A percentile compares a stretch with the other conserved stretches of the same genome.
Evolutionary conservation across 1,140 invertebrate genomes (phyloP).

Genomic region (Drosophila insularis): DNA sequence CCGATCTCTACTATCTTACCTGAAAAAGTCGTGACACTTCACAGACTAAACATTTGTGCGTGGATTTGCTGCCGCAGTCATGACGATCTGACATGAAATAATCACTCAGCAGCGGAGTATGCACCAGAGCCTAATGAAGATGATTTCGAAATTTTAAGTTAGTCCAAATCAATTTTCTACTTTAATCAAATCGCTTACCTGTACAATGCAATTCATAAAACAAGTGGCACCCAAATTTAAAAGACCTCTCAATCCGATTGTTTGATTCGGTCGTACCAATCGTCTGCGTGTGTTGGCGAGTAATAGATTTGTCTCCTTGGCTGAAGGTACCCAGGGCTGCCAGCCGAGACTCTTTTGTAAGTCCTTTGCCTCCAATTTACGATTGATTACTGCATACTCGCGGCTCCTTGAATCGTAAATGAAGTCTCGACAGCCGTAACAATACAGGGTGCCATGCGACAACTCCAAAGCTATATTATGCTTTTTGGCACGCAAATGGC

Average conservation of each 20-base stretch:
- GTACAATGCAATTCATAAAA: conserved; percentile 99
- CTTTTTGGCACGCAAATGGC: conserved; percentile 91
- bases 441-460: conserved; percentile 94
- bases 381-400: conserved; percentile 85
- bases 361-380: conserved; percentile 85
- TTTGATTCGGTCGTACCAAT: conserved; percentile 90
- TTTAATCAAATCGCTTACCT: conserved; percentile 83
- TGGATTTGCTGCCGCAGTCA: conserved; percentile 88
- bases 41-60: conserved; percentile 93
- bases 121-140: conserved; percentile 88
- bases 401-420: conserved; percentile 91
- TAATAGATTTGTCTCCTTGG: conserved; percentile 88
- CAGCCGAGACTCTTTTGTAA: conserved; percentile 88
- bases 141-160: background rate
- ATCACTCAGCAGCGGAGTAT: conserved; percentile 96
- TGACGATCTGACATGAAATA: conserved; percentile 98
- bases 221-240: conserved; percentile 99
- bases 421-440: conserved; percentile 95
- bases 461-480: conserved; percentile 94
- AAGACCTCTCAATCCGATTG: conserved; percentile 94
- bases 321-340: conserved; percentile 91
- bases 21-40: conserved; percentile 94
- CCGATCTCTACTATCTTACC: conserved; percentile 55
- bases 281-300: conserved; percentile 89
- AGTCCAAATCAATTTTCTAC: too few species aligned